Percentiles rank a stretch among this genome's conserved stretches.
Conservation (phyloP, 2,888 invertebrate genomes). For the Sarcophaga carnaria region DNA sequence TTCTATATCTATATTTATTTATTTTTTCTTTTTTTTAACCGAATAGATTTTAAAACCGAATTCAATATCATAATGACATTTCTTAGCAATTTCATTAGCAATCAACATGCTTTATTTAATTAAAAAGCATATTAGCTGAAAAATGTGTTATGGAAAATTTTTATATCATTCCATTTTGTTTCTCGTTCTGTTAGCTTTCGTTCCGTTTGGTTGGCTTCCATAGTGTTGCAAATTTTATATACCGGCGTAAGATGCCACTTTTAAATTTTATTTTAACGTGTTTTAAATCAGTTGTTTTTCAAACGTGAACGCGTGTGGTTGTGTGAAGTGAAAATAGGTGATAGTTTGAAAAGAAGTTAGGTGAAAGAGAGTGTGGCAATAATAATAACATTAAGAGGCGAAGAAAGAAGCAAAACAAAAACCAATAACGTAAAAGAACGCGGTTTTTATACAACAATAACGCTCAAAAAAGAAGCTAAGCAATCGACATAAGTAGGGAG, state of each 20-base stretch:
- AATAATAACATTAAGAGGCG: slow-evolving; percentile 23
- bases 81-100: background rate
- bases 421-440: slow-evolving; percentile 56
- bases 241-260: slow-evolving; percentile 29
- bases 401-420: slow-evolving; percentile 60
- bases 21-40: too few species aligned
- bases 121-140: background rate
- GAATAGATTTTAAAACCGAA: too few species aligned
- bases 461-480: slow-evolving; percentile 24
- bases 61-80: too few species aligned
- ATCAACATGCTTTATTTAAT: background rate
- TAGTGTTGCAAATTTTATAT: slow-evolving; percentile 18
- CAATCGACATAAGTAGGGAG: slow-evolving; percentile 4
- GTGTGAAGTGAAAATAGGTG: background rate
- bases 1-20: too few species aligned
- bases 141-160: background rate
- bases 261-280: background rate
- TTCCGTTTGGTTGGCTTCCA: background rate
- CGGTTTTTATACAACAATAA: slow-evolving; percentile 49
- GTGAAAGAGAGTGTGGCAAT: slow-evolving; percentile 4
- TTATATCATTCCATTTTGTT: background rate
- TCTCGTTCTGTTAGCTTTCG: background rate
- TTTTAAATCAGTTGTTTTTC: slow-evolving; percentile 61
- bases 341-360: background rate
- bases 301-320: slow-evolving; percentile 63